Conservation (phyloP, 2,888 invertebrate genomes). For the Alloplasta piceator region DNA sequence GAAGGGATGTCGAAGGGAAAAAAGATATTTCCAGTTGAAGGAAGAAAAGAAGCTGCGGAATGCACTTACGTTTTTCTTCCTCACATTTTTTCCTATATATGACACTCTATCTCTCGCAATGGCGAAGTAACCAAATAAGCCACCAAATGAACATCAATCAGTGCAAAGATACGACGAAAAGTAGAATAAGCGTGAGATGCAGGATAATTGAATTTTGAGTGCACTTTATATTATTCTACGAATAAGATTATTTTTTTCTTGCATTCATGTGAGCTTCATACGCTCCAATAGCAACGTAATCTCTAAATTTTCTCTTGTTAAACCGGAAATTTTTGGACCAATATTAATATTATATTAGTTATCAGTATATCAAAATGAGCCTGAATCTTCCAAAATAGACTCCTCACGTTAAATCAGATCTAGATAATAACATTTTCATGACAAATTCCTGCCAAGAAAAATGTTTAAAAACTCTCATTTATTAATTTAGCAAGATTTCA, state of each 20-base stretch:
- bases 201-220: slow-evolving; percentile 38
- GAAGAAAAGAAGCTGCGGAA: slow-evolving; percentile 26
- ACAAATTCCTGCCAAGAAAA: no score
- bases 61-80: slow-evolving; percentile 18
- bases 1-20: background rate
- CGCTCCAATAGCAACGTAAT: no score
- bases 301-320: no score
- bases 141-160: slow-evolving; percentile 55
- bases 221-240: background rate
- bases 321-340: no score
- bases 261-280: no score
- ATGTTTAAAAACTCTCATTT: no score
- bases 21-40: slow-evolving; percentile 43
- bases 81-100: background rate
- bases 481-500: no score
- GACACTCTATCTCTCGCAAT: background rate
- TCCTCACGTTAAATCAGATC: background rate
- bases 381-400: background rate
- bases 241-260: no score
- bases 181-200: slow-evolving; percentile 3
- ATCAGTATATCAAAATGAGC: background rate
- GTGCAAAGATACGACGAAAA: slow-evolving; percentile 15
- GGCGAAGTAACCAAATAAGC: slow-evolving; percentile 50
- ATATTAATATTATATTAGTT: no score
- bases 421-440: no score